Base-by-base conservation (phyloP, 2,888 invertebrate species). In the Hedychridium roseum region DNA sequence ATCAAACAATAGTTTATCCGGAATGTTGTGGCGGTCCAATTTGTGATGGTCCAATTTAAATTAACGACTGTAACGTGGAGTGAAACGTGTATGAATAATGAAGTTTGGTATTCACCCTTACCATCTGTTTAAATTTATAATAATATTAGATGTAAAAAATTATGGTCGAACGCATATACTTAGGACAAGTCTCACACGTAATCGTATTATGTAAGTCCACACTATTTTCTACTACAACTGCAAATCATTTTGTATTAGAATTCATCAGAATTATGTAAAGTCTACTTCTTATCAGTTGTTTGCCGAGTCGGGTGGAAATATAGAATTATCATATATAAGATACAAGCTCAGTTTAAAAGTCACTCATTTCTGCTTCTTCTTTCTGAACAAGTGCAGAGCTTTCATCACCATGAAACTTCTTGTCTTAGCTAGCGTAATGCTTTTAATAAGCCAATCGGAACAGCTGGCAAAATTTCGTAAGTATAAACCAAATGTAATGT, bases 21-120 rank as follows among this genome's bases (percentile, higher is more conserved):
- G 15, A 30, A 11, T 41, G 41, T 32, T 41, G 41, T 21, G 41
- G 41, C 9, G 20, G 31, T 3, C 41, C 32, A 32, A 32, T 41
- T 18, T 41, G 41, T 23, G 23, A 23, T 23, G 23, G n/a, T n/a
- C n/a, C n/a, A n/a, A n/a, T n/a, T n/a, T n/a, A n/a, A n/a, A n/a
- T n/a, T n/a, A n/a, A n/a, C n/a, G n/a, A n/a, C n/a, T n/a, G n/a
- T n/a, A n/a, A n/a, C n/a, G n/a, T n/a, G n/a, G n/a, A n/a, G n/a
- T n/a, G n/a, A n/a, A n/a, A n/a, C n/a, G n/a, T n/a, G n/a, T n/a
- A n/a, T n/a, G n/a, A n/a, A n/a, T n/a, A n/a, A n/a, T n/a, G n/a
- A n/a, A n/a, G n/a, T n/a, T n/a, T n/a, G n/a, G n/a, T n/a, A n/a
- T n/a, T n/a, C n/a, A n/a, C n/a, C n/a, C n/a, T n/a, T n/a, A n/a